Conservation (phyloP, 2,888 invertebrate genomes). For the Mesorhabditis sp. region DNA sequence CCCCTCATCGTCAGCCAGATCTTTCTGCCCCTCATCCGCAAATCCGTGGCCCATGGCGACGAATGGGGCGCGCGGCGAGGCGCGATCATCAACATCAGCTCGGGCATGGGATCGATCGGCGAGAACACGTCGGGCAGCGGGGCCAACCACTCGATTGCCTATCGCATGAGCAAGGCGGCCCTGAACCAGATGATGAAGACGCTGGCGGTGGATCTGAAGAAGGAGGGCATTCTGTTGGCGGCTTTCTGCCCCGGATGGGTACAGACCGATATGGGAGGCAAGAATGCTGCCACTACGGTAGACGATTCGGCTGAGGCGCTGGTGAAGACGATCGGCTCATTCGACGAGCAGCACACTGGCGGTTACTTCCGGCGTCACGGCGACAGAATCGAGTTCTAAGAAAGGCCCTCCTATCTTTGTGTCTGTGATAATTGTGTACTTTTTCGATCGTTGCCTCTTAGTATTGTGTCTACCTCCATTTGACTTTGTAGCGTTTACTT, state of each 20-base stretch:
- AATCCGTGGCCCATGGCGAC: background rate
- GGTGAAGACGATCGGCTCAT: background rate
- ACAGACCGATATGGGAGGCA: constrained; percentile 33
- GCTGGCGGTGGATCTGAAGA: constrained; percentile 12
- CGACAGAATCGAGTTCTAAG: background rate
- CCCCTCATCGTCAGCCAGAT: constrained; percentile 1
- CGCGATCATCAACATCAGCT: constrained; percentile 15
- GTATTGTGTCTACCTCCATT: no score
- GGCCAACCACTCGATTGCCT: constrained; percentile 1
- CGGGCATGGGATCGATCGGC: constrained; percentile 10
- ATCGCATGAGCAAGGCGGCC: constrained; percentile 15
- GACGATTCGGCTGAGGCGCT: constrained; percentile 3
- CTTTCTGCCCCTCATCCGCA: constrained; percentile 6
- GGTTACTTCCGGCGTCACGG: constrained; percentile 1
- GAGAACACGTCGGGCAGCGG: constrained; percentile 11
- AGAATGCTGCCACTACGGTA: constrained; percentile 13
- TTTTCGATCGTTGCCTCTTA: no score
- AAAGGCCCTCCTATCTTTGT: no score
- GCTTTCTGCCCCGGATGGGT: constrained; percentile 28
- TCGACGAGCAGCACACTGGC: background rate
- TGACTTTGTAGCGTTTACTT: no score
- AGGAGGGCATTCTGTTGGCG: constrained; percentile 15
- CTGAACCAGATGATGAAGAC: constrained; percentile 25
- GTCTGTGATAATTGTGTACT: no score
- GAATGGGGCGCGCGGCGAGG: constrained; percentile 8